Evolutionary conservation across 1,140 invertebrate species (phyloP), one percentile per base, ranked within the genome.

Genomic region (Zaprionus gabonicus): DNA sequence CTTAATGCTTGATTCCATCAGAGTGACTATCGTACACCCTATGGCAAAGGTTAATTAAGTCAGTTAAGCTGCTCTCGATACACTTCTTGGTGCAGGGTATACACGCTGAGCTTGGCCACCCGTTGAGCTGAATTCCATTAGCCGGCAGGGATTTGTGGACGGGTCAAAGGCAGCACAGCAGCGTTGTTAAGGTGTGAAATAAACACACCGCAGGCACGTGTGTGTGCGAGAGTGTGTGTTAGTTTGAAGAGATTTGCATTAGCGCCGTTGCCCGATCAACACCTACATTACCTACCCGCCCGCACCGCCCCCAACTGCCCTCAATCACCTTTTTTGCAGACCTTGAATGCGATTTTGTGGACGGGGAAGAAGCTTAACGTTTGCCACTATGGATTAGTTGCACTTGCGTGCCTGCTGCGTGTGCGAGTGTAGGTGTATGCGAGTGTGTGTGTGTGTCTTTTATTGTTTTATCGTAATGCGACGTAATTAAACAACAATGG

Each of bases 401-500:
- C 34, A 20, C 46, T 53, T 53, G 66, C 36, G 34, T 46, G 27
- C 46, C 38, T 53, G 66, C 28, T 53, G 66, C 28, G 34, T 44
- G 12, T 58, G 41, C 25, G 58, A 7, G 20, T 31, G 59, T 64
- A 13, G 53, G 34, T 31, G 17, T 49, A 9, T 31, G 28, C 2
- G 28, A 2, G 44, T 7, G 17, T 68, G 27, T 65, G 23, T 51
- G 13, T 69, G 25, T 60, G 59, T 36, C 13, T 67, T 46, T 62
- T 75, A 64, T 70, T 70, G 53, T 75, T 74, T 74, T 77, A 73
- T 74, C 75, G 46, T 53, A 68, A 58, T 25, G 41, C 65, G 58
- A 25, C 36, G 64, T 73, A 74, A 77, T 77, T 77, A 63, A 77
- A 77, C 70, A 77, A 76, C 74, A 72, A 76, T 63, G 38, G 66